A percentile compares a stretch with the other conserved stretches of the same genome.
phyloP scores from a whole-genome alignment of 2,888 invertebrate genomes.

The Eristalis tenax region DNA sequence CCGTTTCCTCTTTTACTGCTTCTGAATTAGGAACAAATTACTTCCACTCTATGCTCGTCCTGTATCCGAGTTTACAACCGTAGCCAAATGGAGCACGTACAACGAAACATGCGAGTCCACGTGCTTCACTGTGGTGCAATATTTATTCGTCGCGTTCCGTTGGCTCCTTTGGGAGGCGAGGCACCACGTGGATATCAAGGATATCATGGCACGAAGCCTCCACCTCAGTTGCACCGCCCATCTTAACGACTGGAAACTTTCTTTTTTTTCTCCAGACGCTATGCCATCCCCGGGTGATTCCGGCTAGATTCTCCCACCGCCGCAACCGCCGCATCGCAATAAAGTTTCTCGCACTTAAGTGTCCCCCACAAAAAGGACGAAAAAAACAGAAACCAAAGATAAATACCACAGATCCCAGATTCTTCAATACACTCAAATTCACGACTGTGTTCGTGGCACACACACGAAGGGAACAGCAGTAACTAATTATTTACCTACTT shows the following conservation, averaged over 20 bases:
- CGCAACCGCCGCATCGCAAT: background rate
- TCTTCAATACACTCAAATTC: background rate
- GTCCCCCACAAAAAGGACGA: background rate
- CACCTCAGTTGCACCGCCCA: background rate
- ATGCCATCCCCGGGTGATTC: background rate
- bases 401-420: background rate
- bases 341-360: background rate
- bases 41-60: slow-evolving; percentile 14
- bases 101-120: slow-evolving; percentile 9
- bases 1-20: background rate
- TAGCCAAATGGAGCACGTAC: slow-evolving; percentile 45
- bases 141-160: background rate
- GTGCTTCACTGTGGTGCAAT: slow-evolving; percentile 3
- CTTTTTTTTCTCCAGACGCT: background rate
- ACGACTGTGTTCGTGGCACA: background rate
- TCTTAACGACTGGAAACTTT: background rate
- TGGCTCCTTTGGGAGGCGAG: background rate
- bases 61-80: slow-evolving; percentile 24
- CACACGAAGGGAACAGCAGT: slow-evolving; percentile 9
- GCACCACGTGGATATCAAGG: background rate
- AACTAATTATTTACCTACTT: slow-evolving; percentile 67
- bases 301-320: background rate
- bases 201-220: background rate
- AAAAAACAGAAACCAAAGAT: background rate
- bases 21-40: slow-evolving; percentile 31